These are phyloP conservation scores for Mormyrops attenuatus DNA, from an alignment of 2,797 vertebrate genomes.

Conservation along the genomic window DNA sequence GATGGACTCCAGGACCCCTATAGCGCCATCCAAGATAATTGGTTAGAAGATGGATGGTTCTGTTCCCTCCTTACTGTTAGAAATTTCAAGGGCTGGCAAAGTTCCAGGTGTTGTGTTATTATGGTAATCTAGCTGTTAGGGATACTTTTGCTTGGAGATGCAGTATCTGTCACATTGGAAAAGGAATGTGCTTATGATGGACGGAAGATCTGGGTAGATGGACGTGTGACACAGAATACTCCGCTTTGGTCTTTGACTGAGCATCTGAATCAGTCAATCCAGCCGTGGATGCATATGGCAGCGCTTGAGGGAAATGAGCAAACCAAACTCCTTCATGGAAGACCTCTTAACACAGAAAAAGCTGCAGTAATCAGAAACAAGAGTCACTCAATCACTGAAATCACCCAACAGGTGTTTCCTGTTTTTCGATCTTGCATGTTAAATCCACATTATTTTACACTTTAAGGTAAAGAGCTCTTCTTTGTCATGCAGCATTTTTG, in stretches of 20 bases:
- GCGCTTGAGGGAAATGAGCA: background rate
- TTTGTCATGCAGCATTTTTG: background rate
- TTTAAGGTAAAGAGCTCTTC: background rate
- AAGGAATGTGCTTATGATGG: background rate
- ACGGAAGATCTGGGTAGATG: background rate
- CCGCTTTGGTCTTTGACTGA: background rate
- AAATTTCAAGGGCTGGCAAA: background rate
- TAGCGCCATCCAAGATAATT: background rate
- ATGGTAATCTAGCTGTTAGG: background rate
- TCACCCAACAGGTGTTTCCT: background rate
- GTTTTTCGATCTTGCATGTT: background rate
- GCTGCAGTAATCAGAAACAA: too few relatives aligned
- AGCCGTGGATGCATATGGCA: background rate
- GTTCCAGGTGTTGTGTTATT: background rate
- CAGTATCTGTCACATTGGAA: background rate
- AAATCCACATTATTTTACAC: background rate
- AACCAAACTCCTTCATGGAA: background rate
- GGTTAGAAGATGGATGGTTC: background rate
- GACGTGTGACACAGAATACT: background rate
- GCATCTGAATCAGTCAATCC: background rate
- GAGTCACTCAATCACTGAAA: background rate
- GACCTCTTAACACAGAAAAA: background rate
- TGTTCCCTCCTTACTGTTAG: background rate
- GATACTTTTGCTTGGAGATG: background rate
- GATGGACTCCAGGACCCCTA: background rate